Evolutionary conservation across 2,797 vertebrate species (phyloP).

Genomic region (Catharus ustulatus): DNA sequence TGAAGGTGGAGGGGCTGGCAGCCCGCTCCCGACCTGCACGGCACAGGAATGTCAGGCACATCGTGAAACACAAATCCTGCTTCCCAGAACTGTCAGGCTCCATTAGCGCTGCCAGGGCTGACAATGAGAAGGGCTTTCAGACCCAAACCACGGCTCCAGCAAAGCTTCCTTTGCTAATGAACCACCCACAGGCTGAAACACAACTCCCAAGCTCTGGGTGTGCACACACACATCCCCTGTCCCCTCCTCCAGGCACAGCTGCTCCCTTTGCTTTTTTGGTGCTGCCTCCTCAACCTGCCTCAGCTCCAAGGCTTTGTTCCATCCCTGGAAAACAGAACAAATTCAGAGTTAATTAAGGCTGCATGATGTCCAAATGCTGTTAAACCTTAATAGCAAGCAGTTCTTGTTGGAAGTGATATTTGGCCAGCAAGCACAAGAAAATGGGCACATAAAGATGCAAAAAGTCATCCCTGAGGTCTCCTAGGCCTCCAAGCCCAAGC

Average conservation of each 20-base stretch:
- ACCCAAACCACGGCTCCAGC: not conserved
- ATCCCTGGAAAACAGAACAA: not conserved
- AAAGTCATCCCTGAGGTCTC: not conserved
- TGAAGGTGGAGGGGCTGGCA: not conserved
- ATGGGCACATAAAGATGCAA: not conserved
- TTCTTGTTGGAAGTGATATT: rapidly evolving
- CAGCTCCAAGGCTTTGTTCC: not conserved
- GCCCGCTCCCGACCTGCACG: not conserved
- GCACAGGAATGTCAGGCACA: conserved; percentile 16
- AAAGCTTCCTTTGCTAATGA: not conserved
- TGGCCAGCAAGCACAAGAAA: not conserved
- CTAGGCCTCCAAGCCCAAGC: not conserved
- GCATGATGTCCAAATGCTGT: not conserved
- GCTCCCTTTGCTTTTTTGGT: too few relatives aligned
- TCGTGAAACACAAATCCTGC: not conserved
- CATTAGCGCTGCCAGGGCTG: not conserved
- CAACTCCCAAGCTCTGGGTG: not conserved
- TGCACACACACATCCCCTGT: not conserved
- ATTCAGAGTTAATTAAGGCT: not conserved
- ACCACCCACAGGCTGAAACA: not conserved
- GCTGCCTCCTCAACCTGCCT: not conserved
- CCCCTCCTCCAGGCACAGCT: not conserved
- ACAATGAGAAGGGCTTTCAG: not conserved
- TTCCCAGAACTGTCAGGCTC: conserved; percentile 20
- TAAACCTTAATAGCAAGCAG: too few relatives aligned